Evolutionary conservation across 2,888 invertebrate genomes (phyloP), one percentile per base, ranked within the genome.

Genomic region (Xanthia togata): DNA sequence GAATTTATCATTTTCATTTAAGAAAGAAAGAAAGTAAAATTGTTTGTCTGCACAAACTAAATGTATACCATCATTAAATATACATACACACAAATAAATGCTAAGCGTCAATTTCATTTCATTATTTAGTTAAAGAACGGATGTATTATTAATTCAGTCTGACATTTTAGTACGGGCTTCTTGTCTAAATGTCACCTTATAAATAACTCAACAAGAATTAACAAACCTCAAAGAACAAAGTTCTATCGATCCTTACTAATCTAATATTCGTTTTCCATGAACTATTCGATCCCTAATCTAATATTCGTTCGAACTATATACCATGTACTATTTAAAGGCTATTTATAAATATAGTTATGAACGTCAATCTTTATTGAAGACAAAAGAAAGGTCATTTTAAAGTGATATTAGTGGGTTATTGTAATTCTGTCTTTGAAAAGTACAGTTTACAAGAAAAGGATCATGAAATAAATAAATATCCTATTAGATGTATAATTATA

Each of bases 211-310:
- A 57, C 44, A 53, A 60, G 64, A 69, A 60, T 64, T 50, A 31
- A 71, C 44, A n/a, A 70, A 50, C 50, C 6, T 14, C 50, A 38
- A 71, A 81, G 63, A 60, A 62, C 73, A 68, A 47, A 70, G 60
- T 38, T 23, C 4, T 73, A 83, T 83, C 73, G 76, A 84, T 73
- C 12, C 14, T 0, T 50, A 4, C 44, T 64, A 38, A 70, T 73
- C 70, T 70, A 41, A 9, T 41, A 41, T 41, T 41, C 41, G 41
- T 41, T 41, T 41, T 41, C 41, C 23, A 76, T 67, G 65, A 70
- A 57, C 47, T 11, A 20, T 41, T 11, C 41, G 41, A 41, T 41
- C 41, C 41, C 41, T 41, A 38, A 68, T 73, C 68, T 69, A 84
- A 73, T 73, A 76, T 83, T 83, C 55, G 35, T 62, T 70, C 35